Evolutionary conservation across 2,797 vertebrate genomes (phyloP), one percentile per base, ranked within the genome.

Genomic region (Hypotaenidia okinawae): DNA sequence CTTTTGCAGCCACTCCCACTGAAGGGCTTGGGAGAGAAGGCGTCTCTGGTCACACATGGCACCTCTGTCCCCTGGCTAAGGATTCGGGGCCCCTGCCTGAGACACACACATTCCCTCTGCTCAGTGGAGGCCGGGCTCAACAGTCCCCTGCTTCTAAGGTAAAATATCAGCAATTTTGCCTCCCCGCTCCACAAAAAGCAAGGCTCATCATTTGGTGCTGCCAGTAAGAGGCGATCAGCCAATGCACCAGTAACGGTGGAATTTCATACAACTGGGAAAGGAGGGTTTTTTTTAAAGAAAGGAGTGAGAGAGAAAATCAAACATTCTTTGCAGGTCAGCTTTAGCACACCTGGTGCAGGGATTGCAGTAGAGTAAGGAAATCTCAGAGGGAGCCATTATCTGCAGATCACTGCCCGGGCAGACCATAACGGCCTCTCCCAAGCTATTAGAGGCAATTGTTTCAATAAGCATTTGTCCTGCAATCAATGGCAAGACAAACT

Each of bases 381-480:
- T 77, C 90, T 97, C 61, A 1, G 54, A 68, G 95, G 5, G 77
- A 97, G 95, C 94, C 94, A 96, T 96, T 97, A 96, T 96, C 95
- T 33, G 45, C 94, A 93, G 97, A 97, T 97, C 95, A 96, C 97
- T 93, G 93, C 94, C 91, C 1, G 0, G 57, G 83, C 89, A 96
- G 84, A 95, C 78, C 83, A 73, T 97, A 97, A 97, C 68, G 33
- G 94, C 96, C 94, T 96, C 94, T 94, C 97, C 94, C 59, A 80
- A 97, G 95, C 94, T 95, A 97, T 97, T 95, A 96, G 63, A 96
- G 82, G 90, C 94, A 96, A 95, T 97, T 89, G 94, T 97, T 96
- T 96, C 95, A 87, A 96, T 96, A 97, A 96, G 78, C 94, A 94
- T 97, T 85, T 10, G 2, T 79, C 67, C 63, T 83, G 78, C 82